A percentile compares a stretch with the other conserved stretches of the same genome.
These are phyloP conservation scores for Macrotis lagotis DNA, from an alignment of 2,113 vertebrate species.

Conservation along the genomic window DNA sequence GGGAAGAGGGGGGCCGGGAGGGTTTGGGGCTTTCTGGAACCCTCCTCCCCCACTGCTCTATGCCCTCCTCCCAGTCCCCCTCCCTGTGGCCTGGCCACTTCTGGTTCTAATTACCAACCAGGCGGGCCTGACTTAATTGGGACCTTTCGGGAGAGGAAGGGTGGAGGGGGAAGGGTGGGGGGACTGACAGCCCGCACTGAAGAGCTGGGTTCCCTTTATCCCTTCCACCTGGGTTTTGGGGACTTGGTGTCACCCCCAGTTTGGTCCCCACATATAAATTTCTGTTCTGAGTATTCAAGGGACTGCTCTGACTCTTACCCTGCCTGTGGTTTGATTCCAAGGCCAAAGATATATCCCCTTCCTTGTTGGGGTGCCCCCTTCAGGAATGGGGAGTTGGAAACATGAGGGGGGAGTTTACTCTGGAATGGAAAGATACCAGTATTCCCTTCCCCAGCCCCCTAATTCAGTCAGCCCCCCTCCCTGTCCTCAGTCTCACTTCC, in stretches of 20 bases:
- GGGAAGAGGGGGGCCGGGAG: constrained; percentile 63
- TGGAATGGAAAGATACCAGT: neutral
- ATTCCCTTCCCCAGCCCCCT: constrained; percentile 19
- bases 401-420: neutral
- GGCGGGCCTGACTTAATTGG: constrained; percentile 81
- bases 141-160: constrained; percentile 78
- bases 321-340: constrained; percentile 13
- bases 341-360: neutral
- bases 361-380: neutral
- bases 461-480: constrained; percentile 23
- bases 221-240: constrained; percentile 30
- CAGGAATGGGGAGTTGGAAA: constrained; percentile 30
- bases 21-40: constrained; percentile 67
- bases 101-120: constrained; percentile 81
- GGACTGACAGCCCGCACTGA: constrained; percentile 57
- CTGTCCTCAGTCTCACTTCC: neutral
- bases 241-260: constrained; percentile 3
- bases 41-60: constrained; percentile 40
- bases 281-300: neutral
- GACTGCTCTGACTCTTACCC: neutral
- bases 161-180: constrained; percentile 36
- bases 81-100: constrained; percentile 79
- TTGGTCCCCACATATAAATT: neutral
- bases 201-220: constrained; percentile 51
- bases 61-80: constrained; percentile 73